A percentile compares a stretch with the other conserved stretches of the same genome.
These are phyloP conservation scores for Heliconius ethilla DNA, from an alignment of 2,888 invertebrate species.

Conservation along the genomic window DNA sequence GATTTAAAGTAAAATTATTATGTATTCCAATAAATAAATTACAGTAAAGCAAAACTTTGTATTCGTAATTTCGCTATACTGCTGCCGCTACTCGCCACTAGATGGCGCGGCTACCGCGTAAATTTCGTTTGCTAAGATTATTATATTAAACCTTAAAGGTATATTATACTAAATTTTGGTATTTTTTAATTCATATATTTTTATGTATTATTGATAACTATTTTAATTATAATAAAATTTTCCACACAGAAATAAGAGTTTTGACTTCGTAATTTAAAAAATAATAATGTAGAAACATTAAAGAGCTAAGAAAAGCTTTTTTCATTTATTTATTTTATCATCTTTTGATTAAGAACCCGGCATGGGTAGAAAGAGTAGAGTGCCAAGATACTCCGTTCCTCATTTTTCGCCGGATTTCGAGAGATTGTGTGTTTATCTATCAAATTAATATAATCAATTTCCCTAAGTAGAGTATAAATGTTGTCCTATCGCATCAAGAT, in stretches of 20 bases:
- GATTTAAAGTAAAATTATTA: too few species aligned
- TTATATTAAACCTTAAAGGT: too few species aligned
- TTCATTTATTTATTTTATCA: background rate
- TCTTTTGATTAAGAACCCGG: background rate
- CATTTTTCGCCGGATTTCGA: background rate
- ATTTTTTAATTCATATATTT: background rate
- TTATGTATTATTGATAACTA: background rate
- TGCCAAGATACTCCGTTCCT: background rate
- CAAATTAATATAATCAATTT: too few species aligned
- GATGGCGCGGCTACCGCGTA: constrained; percentile 62
- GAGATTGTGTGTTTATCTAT: too few species aligned
- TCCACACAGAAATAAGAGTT: background rate
- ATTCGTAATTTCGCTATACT: background rate
- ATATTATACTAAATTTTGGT: background rate
- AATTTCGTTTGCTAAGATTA: background rate
- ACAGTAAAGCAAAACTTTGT: background rate
- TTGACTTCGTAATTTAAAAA: background rate
- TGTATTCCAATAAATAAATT: background rate
- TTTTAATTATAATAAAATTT: background rate
- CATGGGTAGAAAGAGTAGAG: background rate
- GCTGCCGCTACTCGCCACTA: constrained; percentile 65
- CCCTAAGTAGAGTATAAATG: too few species aligned
- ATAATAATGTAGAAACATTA: background rate
- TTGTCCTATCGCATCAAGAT: too few species aligned
- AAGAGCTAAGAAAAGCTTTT: background rate